Evolutionary conservation across 2,888 invertebrate genomes (phyloP), one percentile per base, ranked within the genome.

Genomic region (Machimus rusticus): DNA sequence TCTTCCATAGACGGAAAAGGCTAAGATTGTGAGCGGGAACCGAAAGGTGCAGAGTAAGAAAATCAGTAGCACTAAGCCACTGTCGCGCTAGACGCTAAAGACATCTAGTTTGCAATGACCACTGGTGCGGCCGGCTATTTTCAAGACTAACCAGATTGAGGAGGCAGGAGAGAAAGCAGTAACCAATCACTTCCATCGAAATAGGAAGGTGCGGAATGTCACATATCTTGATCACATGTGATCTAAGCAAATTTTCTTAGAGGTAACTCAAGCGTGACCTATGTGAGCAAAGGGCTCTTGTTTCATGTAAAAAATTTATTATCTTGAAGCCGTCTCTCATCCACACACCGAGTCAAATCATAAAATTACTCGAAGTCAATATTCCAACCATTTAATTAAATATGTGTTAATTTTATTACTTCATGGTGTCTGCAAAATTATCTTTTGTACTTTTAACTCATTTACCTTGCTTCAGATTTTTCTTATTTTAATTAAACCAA

Each of bases 101-200:
- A 34, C 28, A 76, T 14, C 79, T 28, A 16, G 79, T 79, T 79
- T 79, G 79, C 79, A 79, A 79, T 79, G 79, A 79, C 79, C 79
- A 79, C 79, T 14, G 51, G 16, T 39, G 12, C 19, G 43, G 57
- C 9, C 8, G 37, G 19, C 46, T 46, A 28, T 43, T 79, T 79
- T 79, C 79, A 79, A 79, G 79, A 79, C 51, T 43, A 79, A 79
- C 79, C 31, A 79, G 66, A 28, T 9, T 28, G 23, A 23, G 12
- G 28, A 23, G 66, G 28, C 4, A 66, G 28, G 12, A 5, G 66
- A 66, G 66, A 66, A 66, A 66, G 66, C 66, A 66, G 4, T 66
- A 28, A 23, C 12, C 23, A 66, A 23, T 66, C 28, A 66, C 66
- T 23, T 28, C 66, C 66, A 66, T 23, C 66, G 6, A 66, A 23